Evolutionary conservation across 2,113 vertebrate genomes (phyloP).

Genomic region (Antennarius striatus): DNA sequence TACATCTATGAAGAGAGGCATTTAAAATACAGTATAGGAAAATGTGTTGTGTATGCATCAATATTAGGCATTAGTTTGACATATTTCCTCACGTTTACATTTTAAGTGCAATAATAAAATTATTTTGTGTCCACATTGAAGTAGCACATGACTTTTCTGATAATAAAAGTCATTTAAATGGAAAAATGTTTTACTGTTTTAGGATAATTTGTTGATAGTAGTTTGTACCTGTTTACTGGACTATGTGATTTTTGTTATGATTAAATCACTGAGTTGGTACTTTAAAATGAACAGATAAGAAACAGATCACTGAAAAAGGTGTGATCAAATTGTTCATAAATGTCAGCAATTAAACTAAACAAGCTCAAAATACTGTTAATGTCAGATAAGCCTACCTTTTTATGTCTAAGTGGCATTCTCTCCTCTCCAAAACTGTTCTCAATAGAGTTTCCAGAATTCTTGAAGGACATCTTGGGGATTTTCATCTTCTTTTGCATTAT

Average conservation of each 20-base stretch:
- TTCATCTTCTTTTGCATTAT: conserved; percentile 99
- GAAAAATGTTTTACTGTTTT: no score
- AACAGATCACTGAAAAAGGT: background rate
- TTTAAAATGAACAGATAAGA: no score
- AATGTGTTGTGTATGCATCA: background rate
- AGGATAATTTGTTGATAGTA: no score
- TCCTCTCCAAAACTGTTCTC: conserved; percentile 95
- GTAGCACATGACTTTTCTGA: no score
- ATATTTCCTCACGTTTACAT: background rate
- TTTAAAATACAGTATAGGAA: no score
- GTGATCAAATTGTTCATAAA: background rate
- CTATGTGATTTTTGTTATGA: no score
- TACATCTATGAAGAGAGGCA: background rate
- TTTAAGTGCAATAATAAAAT: background rate
- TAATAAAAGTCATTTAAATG: no score
- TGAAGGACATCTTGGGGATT: conserved; percentile 97
- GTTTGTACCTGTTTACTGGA: no score
- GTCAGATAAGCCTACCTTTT: conserved; percentile 85
- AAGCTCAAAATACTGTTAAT: background rate
- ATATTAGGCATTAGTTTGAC: background rate
- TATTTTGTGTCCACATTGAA: no score
- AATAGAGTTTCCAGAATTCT: conserved; percentile 89
- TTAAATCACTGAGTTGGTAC: no score
- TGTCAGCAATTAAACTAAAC: background rate
- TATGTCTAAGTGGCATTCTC: conserved; percentile 93